Evolutionary conservation across 2,888 invertebrate genomes (phyloP).

Genomic region (Callyntrura sp.): DNA sequence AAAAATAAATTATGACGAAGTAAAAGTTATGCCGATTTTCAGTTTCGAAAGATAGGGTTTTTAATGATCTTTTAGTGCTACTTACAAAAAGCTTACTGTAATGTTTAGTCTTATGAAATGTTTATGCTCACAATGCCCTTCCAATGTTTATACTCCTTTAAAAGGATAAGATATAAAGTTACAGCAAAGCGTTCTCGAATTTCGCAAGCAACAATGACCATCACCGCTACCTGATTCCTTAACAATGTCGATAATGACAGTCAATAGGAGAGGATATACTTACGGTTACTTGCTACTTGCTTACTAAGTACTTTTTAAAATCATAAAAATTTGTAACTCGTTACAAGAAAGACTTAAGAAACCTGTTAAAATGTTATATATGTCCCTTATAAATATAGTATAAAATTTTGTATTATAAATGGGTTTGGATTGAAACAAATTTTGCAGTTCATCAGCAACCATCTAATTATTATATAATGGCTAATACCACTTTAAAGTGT

Average conservation of each 20-base stretch:
- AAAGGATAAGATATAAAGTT: not conserved
- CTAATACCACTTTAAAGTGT: not conserved
- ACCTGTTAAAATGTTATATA: too few relatives aligned
- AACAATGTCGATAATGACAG: constrained; percentile 23
- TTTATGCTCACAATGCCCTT: not conserved
- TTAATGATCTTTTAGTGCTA: constrained; percentile 30
- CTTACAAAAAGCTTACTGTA: not conserved
- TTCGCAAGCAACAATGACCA: constrained; percentile 30
- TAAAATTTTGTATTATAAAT: too few relatives aligned
- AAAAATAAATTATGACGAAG: not conserved
- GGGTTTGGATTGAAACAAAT: not conserved
- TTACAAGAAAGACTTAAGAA: too few relatives aligned
- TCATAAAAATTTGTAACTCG: not conserved
- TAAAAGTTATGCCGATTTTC: constrained; percentile 17
- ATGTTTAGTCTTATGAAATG: not conserved
- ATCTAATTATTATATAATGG: not conserved
- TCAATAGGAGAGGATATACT: not conserved
- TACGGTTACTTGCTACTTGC: constrained; percentile 16
- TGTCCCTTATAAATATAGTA: too few relatives aligned
- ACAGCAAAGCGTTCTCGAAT: constrained; percentile 7
- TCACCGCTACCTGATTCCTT: not conserved
- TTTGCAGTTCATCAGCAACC: not conserved
- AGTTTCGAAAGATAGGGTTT: not conserved
- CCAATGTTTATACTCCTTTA: not conserved
- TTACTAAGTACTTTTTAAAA: too few relatives aligned